Evolutionary conservation across 2,888 invertebrate genomes (phyloP).

Genomic region (Heliconius ethilla): DNA sequence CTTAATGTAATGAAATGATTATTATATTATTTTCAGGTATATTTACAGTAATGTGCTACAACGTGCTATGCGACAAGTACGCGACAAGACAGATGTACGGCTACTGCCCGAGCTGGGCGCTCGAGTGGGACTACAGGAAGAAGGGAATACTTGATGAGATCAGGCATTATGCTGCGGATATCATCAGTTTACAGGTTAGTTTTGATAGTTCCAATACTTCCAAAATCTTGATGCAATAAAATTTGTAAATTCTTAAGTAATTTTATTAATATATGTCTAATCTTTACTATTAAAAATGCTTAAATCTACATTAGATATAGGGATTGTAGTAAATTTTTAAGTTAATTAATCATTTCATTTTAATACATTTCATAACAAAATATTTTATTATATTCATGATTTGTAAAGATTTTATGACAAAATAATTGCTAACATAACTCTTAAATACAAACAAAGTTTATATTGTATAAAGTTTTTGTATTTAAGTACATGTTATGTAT

Average conservation of each 20-base stretch:
- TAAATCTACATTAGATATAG: neutral
- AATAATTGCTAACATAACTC: slow-evolving; percentile 3
- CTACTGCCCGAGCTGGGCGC: slow-evolving; percentile 99
- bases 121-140: slow-evolving; percentile 99
- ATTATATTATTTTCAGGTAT: slow-evolving; percentile 83
- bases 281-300: neutral
- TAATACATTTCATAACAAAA: neutral
- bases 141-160: slow-evolving; percentile 98
- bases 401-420: neutral
- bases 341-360: neutral
- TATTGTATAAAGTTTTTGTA: neutral
- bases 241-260: neutral
- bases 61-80: slow-evolving; percentile 99
- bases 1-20: too few species aligned
- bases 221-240: neutral
- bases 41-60: slow-evolving; percentile 99
- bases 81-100: slow-evolving; percentile 99
- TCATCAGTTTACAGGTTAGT: slow-evolving; percentile 89
- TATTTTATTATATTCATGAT: neutral
- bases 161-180: slow-evolving; percentile 97
- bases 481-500: neutral
- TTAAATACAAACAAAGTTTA: neutral
- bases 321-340: neutral
- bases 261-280: neutral
- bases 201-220: neutral